These are phyloP conservation scores for Pachypsylla venusta DNA, from an alignment of 1,140 invertebrate species.

Conservation along the genomic window DNA sequence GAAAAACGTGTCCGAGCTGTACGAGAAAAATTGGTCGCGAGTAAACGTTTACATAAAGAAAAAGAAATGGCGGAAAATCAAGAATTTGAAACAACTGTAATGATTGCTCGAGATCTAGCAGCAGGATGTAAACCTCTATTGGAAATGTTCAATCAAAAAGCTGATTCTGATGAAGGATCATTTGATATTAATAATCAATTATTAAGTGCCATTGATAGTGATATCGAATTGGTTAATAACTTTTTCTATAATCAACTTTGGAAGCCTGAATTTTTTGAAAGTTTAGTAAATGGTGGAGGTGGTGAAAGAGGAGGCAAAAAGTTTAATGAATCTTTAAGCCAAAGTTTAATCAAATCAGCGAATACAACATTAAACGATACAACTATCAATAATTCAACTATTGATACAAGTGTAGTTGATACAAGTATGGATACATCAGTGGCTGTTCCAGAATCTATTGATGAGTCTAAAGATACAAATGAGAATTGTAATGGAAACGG, in stretches of 20 bases:
- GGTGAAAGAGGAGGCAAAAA: too few species aligned
- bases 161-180: neutral
- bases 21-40: conserved; percentile 34
- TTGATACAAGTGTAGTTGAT: too few species aligned
- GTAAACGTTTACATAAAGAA: conserved; percentile 28
- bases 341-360: too few species aligned
- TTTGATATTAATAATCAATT: conserved; percentile 14
- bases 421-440: too few species aligned
- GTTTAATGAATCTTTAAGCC: too few species aligned
- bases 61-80: conserved; percentile 17
- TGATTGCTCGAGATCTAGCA: conserved; percentile 19
- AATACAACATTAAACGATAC: too few species aligned
- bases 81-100: conserved; percentile 20
- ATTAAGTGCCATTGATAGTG: conserved; percentile 23
- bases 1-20: conserved; percentile 36
- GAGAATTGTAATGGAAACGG: too few species aligned
- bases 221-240: conserved; percentile 36
- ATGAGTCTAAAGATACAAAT: too few species aligned
- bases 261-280: conserved; percentile 38
- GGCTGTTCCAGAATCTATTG: too few species aligned
- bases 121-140: conserved; percentile 19
- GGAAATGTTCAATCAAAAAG: neutral
- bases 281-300: too few species aligned
- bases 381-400: too few species aligned
- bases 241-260: conserved; percentile 40